A percentile compares a stretch with the other conserved stretches of the same genome.
phyloP scores from a whole-genome alignment of 2,113 vertebrate species.

The Tyto alba region DNA sequence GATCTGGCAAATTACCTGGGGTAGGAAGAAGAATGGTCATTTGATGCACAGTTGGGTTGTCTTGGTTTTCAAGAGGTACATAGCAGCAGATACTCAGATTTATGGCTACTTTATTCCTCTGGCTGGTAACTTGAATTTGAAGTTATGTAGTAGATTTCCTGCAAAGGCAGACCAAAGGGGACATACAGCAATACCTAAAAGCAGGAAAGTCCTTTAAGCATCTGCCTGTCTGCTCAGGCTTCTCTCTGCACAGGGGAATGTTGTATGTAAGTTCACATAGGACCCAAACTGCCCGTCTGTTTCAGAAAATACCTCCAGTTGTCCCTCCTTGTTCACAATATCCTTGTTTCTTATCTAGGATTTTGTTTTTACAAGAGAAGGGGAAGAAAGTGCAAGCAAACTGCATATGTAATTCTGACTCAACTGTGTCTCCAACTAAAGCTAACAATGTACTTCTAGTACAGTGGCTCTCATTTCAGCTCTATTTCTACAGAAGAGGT shows the following conservation, averaged over 20 bases:
- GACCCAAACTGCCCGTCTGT: background rate
- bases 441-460: background rate
- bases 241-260: background rate
- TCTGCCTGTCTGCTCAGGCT: background rate
- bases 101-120: background rate
- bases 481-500: background rate
- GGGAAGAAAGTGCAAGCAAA: background rate
- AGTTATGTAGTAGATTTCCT: background rate
- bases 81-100: background rate
- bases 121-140: background rate
- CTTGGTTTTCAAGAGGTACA: background rate
- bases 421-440: background rate
- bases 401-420: background rate
- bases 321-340: background rate
- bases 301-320: background rate
- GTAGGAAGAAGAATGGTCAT: too few relatives aligned
- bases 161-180: background rate
- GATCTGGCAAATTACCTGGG: background rate
- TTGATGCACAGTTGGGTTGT: background rate
- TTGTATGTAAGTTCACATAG: fast-evolving
- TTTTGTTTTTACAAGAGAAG: background rate
- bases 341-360: background rate
- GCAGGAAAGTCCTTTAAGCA: background rate
- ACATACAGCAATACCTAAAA: background rate
- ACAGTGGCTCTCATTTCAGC: too few relatives aligned